These are phyloP conservation scores for Alligator mississippiensis DNA, from an alignment of 2,113 vertebrate genomes.

Conservation along the genomic window DNA sequence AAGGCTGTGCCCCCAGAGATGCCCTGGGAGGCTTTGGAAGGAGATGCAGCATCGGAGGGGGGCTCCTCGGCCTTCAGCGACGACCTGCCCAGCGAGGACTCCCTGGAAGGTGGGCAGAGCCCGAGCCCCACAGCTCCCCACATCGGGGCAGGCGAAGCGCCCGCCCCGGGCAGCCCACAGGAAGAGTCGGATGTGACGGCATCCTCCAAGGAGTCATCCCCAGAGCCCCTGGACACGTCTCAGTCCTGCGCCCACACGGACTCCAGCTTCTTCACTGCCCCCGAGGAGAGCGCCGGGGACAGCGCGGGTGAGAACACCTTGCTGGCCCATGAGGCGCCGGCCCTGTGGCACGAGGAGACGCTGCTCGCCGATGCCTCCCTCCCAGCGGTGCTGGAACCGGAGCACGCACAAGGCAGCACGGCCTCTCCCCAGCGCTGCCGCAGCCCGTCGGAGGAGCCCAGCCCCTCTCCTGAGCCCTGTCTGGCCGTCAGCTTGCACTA, in stretches of 20 bases:
- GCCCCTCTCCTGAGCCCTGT: neutral
- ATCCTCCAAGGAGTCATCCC: fast-evolving
- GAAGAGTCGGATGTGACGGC: neutral
- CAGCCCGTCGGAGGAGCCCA: neutral
- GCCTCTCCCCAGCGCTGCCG: neutral
- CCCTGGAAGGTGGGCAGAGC: neutral
- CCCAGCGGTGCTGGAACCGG: neutral
- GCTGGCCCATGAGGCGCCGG: fast-evolving
- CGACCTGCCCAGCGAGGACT: neutral
- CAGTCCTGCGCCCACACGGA: neutral
- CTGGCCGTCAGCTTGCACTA: neutral
- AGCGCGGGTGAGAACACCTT: neutral
- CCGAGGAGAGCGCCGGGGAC: neutral
- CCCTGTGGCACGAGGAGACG: neutral
- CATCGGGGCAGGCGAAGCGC: fast-evolving
- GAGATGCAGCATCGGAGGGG: fast-evolving
- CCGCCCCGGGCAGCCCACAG: fast-evolving
- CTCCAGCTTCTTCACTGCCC: neutral
- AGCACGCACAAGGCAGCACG: too few relatives aligned
- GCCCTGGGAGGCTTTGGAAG: neutral
- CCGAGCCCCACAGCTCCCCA: neutral
- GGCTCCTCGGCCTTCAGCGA: neutral
- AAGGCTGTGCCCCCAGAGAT: neutral
- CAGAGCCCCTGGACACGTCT: neutral
- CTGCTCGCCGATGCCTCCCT: neutral